Evolutionary conservation across 2,888 invertebrate species (phyloP), one percentile per base, ranked within the genome.

Genomic region (Coremacera marginata): DNA sequence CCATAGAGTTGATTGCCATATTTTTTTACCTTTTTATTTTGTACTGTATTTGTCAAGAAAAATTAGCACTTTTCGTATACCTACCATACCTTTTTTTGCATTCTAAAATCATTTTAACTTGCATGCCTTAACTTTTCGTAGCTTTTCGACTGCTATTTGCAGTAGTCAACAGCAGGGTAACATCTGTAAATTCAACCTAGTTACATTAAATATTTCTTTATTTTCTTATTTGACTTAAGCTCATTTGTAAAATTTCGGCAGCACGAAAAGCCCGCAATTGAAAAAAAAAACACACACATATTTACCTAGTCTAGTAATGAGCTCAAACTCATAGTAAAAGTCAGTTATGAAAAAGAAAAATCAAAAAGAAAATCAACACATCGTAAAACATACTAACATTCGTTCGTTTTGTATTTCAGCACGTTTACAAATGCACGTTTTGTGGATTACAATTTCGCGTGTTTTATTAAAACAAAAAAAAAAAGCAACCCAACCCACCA

Each of bases 161-260:
- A n/a, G 19, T n/a, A n/a, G 19, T n/a, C 62, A 7, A 25, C 31
- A 34, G 31, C 31, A 22, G 8, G 31, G 62, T 31, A 27, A 62
- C n/a, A n/a, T 62, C 62, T 25, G 16, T 31, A 11, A 62, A 62
- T 16, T 25, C 62, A 62, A 62, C 62, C 62, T 31, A 16, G 62
- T 27, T 62, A 22, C 22, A 22, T 3, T 31, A n/a, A n/a, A n/a
- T n/a, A n/a, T 7, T 63, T 31, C 34, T 34, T 63, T 19, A 16
- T 63, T n/a, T 49, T 22, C 16, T 70, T 49, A 8, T 19, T 57
- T 72, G 4, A 71, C 44, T 84, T 84, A 83, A 84, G 78, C 85
- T 85, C 86, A 85, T 84, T 85, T 85, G 84, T 80, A 79, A 79
- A 81, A 85, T 85, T 83, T 81, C 80, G 72, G 81, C 77, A 78